Evolutionary conservation across 1,140 invertebrate species (phyloP).

Genomic region (Drosophila bifasciata): DNA sequence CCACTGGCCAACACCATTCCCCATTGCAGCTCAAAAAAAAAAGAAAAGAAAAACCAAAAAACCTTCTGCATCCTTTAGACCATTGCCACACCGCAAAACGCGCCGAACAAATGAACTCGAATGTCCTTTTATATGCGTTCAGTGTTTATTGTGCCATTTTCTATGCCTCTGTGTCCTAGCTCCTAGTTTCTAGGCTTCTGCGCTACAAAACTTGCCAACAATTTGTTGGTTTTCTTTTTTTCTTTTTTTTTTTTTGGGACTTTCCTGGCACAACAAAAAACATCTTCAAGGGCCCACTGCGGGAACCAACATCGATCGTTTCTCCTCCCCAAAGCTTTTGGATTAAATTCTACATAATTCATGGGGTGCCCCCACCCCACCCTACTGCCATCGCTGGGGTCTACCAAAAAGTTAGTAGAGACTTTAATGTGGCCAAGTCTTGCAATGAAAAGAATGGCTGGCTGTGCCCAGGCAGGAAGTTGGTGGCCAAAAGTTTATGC

Average conservation of each 20-base stretch:
- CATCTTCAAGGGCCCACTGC: slow-evolving; percentile 58
- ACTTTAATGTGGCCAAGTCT: slow-evolving; percentile 44
- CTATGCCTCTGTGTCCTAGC: slow-evolving; percentile 45
- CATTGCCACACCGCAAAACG: slow-evolving; percentile 57
- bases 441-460: no score
- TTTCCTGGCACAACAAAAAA: slow-evolving; percentile 28
- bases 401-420: slow-evolving; percentile 4
- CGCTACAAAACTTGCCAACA: slow-evolving; percentile 70
- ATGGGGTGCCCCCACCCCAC: slow-evolving; percentile 23
- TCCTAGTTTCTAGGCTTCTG: slow-evolving; percentile 4
- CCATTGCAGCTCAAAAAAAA: no score
- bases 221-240: slow-evolving; percentile 43
- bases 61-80: slow-evolving; percentile 22
- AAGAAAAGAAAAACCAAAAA: neutral
- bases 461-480: neutral
- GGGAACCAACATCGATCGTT: slow-evolving; percentile 56
- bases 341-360: slow-evolving; percentile 77
- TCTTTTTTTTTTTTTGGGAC: slow-evolving; percentile 10
- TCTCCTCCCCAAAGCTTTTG: slow-evolving; percentile 51
- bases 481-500: slow-evolving; percentile 7
- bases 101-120: slow-evolving; percentile 76
- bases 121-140: slow-evolving; percentile 81
- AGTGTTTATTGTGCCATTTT: slow-evolving; percentile 79
- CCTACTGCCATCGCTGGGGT: neutral
- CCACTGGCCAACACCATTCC: slow-evolving; percentile 29